Evolutionary conservation across 2,113 vertebrate genomes (phyloP).

Genomic region (Argyrosomus japonicus): DNA sequence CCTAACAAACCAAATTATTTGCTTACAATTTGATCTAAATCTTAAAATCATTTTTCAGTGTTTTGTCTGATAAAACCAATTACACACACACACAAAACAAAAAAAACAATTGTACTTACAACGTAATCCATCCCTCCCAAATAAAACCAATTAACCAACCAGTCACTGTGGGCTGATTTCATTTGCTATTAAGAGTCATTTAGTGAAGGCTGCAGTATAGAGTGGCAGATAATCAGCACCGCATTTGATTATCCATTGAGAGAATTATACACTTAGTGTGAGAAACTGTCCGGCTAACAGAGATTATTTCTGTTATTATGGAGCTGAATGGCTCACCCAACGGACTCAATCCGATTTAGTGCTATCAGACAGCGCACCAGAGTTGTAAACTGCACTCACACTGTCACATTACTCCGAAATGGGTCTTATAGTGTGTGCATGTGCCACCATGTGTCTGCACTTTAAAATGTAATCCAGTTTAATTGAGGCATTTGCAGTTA

Average conservation of each 20-base stretch:
- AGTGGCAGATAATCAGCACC: conserved; percentile 68
- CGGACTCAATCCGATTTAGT: conserved; percentile 58
- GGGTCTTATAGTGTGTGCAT: background rate
- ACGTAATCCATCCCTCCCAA: conserved; percentile 43
- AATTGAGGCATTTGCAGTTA: conserved; percentile 9
- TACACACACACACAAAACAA: background rate
- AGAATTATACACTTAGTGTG: conserved; percentile 55
- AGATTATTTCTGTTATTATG: conserved; percentile 68
- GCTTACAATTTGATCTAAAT: conserved; percentile 18
- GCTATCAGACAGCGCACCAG: conserved; percentile 14
- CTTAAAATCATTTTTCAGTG: conserved; percentile 3
- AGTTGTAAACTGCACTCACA: conserved; percentile 11
- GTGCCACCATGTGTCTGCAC: background rate
- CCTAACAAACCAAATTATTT: conserved; percentile 12
- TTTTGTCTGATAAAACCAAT: conserved; percentile 54
- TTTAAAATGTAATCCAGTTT: background rate
- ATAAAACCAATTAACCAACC: conserved; percentile 72
- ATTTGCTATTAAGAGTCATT: conserved; percentile 65
- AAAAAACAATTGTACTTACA: conserved; percentile 31
- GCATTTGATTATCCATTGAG: conserved; percentile 67
- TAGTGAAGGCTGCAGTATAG: conserved; percentile 43
- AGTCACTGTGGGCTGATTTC: conserved; percentile 57
- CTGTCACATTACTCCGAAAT: conserved; percentile 6
- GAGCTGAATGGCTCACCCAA: conserved; percentile 51
- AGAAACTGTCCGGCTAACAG: conserved; percentile 41